A percentile compares a stretch with the other conserved stretches of the same genome.
Evolutionary conservation across 2,888 invertebrate species (phyloP).

Genomic region (Xylota segnis): DNA sequence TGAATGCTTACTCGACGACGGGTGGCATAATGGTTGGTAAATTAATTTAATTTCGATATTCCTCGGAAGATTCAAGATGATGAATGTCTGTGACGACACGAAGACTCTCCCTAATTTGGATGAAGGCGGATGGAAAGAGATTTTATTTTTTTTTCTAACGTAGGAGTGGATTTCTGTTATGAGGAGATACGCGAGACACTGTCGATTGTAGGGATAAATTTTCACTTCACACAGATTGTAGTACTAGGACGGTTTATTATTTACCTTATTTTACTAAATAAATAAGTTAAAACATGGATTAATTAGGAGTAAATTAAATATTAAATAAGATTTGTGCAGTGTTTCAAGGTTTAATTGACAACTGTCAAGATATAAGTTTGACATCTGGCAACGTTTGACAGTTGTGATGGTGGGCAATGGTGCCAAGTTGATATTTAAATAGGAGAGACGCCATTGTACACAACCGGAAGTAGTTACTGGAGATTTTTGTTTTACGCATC

Average conservation of each 20-base stretch:
- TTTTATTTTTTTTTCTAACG: slow-evolving; percentile 34
- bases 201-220: slow-evolving; percentile 1
- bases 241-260: slow-evolving; percentile 10
- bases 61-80: slow-evolving; percentile 51
- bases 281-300: slow-evolving; percentile 57
- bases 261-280: slow-evolving; percentile 60
- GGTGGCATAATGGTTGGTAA: slow-evolving; percentile 61
- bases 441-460: background rate
- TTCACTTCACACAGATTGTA: background rate
- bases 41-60: slow-evolving; percentile 47
- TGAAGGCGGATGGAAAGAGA: slow-evolving; percentile 46
- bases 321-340: slow-evolving; percentile 17
- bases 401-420: slow-evolving; percentile 9
- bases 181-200: slow-evolving; percentile 17
- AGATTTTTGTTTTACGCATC: too few species aligned
- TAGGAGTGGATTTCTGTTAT: slow-evolving; percentile 51
- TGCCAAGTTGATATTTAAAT: slow-evolving; percentile 4
- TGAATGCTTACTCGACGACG: slow-evolving; percentile 71
- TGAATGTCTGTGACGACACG: slow-evolving; percentile 56
- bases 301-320: slow-evolving; percentile 17
- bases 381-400: slow-evolving; percentile 42
- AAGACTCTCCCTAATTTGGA: slow-evolving; percentile 74
- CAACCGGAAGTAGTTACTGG: background rate
- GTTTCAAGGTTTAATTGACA: slow-evolving; percentile 53
- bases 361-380: slow-evolving; percentile 31